These are phyloP conservation scores for Frieseomelitta varia DNA, from an alignment of 1,140 invertebrate genomes.

Conservation along the genomic window DNA sequence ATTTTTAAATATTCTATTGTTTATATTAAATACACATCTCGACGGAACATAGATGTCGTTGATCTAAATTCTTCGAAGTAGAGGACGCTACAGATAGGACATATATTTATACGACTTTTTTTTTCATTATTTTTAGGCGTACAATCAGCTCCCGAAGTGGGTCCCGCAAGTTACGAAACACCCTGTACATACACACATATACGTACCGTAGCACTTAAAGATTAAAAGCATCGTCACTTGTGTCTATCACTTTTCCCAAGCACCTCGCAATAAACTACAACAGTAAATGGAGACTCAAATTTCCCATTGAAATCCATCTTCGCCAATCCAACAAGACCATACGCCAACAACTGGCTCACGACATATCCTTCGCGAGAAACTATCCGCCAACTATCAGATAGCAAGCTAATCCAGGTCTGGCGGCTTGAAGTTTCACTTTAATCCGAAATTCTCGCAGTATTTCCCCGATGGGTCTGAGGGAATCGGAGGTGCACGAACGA, in stretches of 20 bases:
- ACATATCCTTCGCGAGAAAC: conserved; percentile 17
- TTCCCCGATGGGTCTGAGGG: conserved; percentile 42
- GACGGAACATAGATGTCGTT: no score
- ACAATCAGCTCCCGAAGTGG: no score
- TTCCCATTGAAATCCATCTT: background rate
- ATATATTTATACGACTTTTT: no score
- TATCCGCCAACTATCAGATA: conserved; percentile 11
- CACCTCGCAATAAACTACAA: background rate
- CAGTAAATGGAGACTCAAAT: background rate
- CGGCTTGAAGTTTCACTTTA: conserved; percentile 64
- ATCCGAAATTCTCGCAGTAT: conserved; percentile 59
- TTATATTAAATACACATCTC: no score
- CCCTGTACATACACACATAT: no score
- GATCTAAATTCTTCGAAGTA: no score
- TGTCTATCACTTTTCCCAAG: background rate
- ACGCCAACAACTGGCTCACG: conserved; percentile 9
- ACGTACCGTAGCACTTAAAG: no score
- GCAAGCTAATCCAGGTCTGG: conserved; percentile 20
- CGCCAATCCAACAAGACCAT: background rate
- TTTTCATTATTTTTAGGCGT: no score
- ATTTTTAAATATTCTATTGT: no score
- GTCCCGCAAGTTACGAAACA: no score
- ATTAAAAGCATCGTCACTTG: no score
- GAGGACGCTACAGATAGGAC: no score
- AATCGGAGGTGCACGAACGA: background rate